phyloP scores from a whole-genome alignment of 2,797 vertebrate genomes.

The Argya squamiceps region DNA sequence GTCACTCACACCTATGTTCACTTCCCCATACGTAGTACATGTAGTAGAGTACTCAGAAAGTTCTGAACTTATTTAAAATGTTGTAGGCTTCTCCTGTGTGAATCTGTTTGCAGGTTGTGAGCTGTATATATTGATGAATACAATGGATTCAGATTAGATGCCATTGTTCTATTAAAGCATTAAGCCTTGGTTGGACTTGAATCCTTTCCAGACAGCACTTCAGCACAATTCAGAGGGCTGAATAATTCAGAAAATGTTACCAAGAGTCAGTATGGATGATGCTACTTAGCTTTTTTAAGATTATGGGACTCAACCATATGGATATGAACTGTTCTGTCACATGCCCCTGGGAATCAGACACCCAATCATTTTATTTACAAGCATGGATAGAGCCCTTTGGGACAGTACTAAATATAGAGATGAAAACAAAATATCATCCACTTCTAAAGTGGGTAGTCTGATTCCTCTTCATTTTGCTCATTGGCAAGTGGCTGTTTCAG shows the following conservation, averaged over 20 bases:
- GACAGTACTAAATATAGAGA: neutral
- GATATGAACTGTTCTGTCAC: neutral
- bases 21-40: rapidly evolving
- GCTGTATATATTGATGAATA: neutral
- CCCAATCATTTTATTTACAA: neutral
- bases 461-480: neutral
- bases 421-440: neutral
- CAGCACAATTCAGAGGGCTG: neutral
- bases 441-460: neutral
- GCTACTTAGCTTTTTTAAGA: neutral
- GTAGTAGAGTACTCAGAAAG: neutral
- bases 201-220: neutral
- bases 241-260: neutral
- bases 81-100: neutral
- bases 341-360: neutral
- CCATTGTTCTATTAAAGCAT: neutral
- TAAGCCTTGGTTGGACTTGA: neutral
- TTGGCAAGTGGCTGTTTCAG: neutral
- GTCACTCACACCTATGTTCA: neutral
- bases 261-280: neutral
- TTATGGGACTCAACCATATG: neutral
- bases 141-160: neutral
- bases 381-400: neutral
- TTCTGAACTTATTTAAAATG: neutral
- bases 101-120: neutral